Evolutionary conservation across 2,797 vertebrate species (phyloP), one percentile per base, ranked within the genome.

Genomic region (Gymnopithys bicolor): DNA sequence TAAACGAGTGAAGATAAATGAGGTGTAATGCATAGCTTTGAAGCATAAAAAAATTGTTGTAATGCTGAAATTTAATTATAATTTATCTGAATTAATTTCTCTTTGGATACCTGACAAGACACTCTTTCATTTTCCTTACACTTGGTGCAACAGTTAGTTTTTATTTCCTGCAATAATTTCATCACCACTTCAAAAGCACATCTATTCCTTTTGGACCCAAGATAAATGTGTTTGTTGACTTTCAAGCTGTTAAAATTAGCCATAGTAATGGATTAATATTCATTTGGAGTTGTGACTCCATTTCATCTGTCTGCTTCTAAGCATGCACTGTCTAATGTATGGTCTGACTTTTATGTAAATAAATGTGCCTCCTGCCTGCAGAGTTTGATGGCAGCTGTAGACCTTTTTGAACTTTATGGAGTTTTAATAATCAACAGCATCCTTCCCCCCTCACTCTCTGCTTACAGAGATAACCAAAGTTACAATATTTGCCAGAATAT

Each of bases 331-430:
- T 17, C 74, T 94, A 93, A 91, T 70, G 43, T 63, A 70, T 73
- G 2, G 21, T 95, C 90, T 95, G 80, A 89, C 59, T 95, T 94
- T 90, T 93, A 95, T 90, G 94, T 94, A 95, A 96, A 96, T 96
- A 96, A 90, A 91, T 87, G 30, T 86, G 19, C 58, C 49, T 75
- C 46, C 24, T 15, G 46, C 43, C 84, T 90, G 41, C 62, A 58
- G 91, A 85, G 33, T 68, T 62, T 75, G 62, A 59, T 88, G 43
- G 69, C 27, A 80, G 27, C 12, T 75, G n/a, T 46, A 75, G 59
- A 80, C 85, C 66, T 84, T 78, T 55, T n/a, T 75, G 51, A 91
- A 94, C 80, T 89, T 85, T 15, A 1, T 53, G 35, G 41, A 59
- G n/a, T n/a, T 78, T 78, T 92, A 64, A 19, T 90, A 63, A 43